Evolutionary conservation across 1,140 invertebrate species (phyloP).

Genomic region (Drosophila rhopaloa): DNA sequence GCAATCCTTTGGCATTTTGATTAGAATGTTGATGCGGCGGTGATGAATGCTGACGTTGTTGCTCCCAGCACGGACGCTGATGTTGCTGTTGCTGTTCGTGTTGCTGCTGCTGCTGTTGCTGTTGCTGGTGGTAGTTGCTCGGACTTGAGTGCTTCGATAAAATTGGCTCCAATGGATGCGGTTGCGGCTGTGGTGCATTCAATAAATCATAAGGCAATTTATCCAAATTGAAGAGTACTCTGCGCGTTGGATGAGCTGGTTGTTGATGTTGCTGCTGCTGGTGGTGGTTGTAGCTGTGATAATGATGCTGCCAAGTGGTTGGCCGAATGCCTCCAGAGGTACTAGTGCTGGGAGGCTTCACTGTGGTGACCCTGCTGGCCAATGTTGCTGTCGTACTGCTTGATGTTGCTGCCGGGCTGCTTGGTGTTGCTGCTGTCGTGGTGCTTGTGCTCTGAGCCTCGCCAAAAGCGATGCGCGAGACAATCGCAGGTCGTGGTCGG

Average conservation of each 20-base stretch:
- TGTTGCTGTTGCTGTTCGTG: slow-evolving; percentile 34
- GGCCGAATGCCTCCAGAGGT: slow-evolving; percentile 37
- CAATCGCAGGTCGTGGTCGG: slow-evolving; percentile 82
- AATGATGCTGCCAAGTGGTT: slow-evolving; percentile 72
- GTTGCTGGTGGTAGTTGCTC: slow-evolving; percentile 60
- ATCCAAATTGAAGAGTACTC: slow-evolving; percentile 84
- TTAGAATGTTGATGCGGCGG: slow-evolving; percentile 84
- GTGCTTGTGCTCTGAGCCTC: slow-evolving; percentile 74
- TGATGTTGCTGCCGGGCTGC: slow-evolving; percentile 11
- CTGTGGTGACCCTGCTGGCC: slow-evolving; percentile 39
- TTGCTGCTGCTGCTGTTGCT: slow-evolving; percentile 53
- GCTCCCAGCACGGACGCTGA: slow-evolving; percentile 51
- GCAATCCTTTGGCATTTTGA: slow-evolving; percentile 85
- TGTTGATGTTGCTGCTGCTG: slow-evolving; percentile 34
- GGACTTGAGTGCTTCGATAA: slow-evolving; percentile 70
- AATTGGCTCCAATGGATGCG: slow-evolving; percentile 72
- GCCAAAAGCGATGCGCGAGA: slow-evolving; percentile 83
- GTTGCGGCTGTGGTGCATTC: slow-evolving; percentile 78
- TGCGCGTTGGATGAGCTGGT: slow-evolving; percentile 55
- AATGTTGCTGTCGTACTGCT: slow-evolving; percentile 31
- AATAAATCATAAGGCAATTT: slow-evolving; percentile 84
- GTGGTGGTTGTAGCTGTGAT: slow-evolving; percentile 69
- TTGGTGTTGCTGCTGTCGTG: slow-evolving; percentile 52
- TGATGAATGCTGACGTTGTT: slow-evolving; percentile 83
- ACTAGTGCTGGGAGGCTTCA: slow-evolving; percentile 39